Evolutionary conservation across 2,888 invertebrate genomes (phyloP).

Genomic region (Creontiades dilutus): DNA sequence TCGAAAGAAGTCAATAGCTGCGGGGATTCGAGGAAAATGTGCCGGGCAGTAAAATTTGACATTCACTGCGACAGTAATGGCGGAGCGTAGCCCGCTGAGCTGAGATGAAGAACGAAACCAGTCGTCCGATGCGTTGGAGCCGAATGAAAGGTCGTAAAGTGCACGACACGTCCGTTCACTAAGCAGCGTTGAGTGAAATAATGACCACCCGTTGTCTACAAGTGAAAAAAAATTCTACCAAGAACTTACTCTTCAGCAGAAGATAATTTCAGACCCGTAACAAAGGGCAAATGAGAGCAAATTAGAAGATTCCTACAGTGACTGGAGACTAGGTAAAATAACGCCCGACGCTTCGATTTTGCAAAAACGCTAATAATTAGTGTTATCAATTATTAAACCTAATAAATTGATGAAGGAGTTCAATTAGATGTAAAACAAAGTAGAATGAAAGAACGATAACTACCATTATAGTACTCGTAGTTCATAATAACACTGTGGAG

Average conservation of each 20-base stretch:
- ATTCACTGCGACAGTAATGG: conserved; percentile 30
- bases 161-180: conserved; percentile 27
- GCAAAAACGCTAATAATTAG: too few species aligned
- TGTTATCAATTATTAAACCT: too few species aligned
- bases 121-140: background rate
- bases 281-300: background rate
- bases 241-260: background rate
- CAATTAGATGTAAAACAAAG: too few species aligned
- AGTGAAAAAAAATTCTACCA: background rate
- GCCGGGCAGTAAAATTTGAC: conserved; percentile 27
- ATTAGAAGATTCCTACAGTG: background rate
- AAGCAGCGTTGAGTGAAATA: conserved; percentile 1
- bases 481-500: too few species aligned
- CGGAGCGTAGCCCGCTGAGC: background rate
- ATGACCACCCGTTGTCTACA: conserved; percentile 16
- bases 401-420: too few species aligned
- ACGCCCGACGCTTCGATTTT: too few species aligned
- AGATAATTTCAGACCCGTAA: background rate
- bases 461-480: too few species aligned
- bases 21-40: background rate
- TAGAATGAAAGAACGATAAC: too few species aligned
- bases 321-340: too few species aligned
- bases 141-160: conserved; percentile 19
- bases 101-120: conserved; percentile 4
- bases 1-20: background rate